Evolutionary conservation across 2,113 vertebrate genomes (phyloP), one percentile per base, ranked within the genome.

Genomic region (Seriola dumerili): DNA sequence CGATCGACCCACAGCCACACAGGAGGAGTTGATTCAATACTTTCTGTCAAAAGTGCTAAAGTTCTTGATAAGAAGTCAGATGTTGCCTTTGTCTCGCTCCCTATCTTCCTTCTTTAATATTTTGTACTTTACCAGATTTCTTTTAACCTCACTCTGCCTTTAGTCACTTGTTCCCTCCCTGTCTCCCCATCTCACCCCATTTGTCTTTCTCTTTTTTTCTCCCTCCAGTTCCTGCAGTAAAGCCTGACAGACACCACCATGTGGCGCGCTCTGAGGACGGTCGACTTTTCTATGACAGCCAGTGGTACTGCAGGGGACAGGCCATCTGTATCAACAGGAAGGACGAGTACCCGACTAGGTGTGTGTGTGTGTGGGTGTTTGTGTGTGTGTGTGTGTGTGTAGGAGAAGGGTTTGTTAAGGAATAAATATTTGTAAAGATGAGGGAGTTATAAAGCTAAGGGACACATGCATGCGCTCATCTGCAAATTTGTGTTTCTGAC

Each of bases 291-390:
- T 99, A 98, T 72, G 96, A 99, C 79, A 97, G 97, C 66, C 97
- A 99, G 86, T 98, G 97, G 98, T 99, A 98, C 89, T 96, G 96
- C 86, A 96, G 97, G 81, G 98, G 97, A 66, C 97, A 99, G 81
- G 95, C 97, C 0, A 98, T 99, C 95, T 98, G 96, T 83, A 98
- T 99, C 93, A 96, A 98, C 94, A 97, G 96, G 91, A 99, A 97
- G 93, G 98, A 99, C 79, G 97, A 98, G 83, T 98, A 95, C 91
- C 98, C 97, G 67, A 97, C 96, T 69, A 99, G 97, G 98, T 97
- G 94, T 29, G 29, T 29, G 25, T 29, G 25, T 29, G 25, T 25
- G 25, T 25, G 25, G 25, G 25, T 25, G 25, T 25, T 25, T 80
- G 13, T 13, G 34, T 8, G 38, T 19, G 21, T 48, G 19, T 50